Conservation (phyloP, 2,888 invertebrate genomes). For the Drosophila setosimentum region DNA sequence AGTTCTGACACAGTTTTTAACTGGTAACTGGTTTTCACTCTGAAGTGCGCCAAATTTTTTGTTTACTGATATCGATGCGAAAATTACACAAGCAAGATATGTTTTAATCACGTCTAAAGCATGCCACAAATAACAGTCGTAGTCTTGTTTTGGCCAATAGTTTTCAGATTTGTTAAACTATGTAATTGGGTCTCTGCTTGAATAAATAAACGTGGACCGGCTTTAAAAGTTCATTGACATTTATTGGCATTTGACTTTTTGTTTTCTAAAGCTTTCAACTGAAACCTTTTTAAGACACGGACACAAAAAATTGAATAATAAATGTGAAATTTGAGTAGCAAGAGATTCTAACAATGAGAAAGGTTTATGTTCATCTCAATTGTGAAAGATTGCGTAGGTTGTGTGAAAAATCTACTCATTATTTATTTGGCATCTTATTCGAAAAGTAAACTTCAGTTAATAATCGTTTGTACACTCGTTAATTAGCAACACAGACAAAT, state of each 20-base stretch:
- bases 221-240: constrained; percentile 61
- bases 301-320: neutral
- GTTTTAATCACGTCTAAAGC: constrained; percentile 39
- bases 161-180: constrained; percentile 47
- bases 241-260: constrained; percentile 30
- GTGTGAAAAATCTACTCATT: neutral
- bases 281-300: neutral
- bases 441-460: too few species aligned
- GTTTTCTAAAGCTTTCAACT: constrained; percentile 10
- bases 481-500: constrained; percentile 3
- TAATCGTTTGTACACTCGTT: neutral
- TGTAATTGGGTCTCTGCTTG: constrained; percentile 65
- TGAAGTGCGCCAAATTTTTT: constrained; percentile 55
- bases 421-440: neutral
- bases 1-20: constrained; percentile 48
- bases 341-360: neutral
- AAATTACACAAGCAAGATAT: constrained; percentile 51
- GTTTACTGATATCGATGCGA: constrained; percentile 40
- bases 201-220: constrained; percentile 49
- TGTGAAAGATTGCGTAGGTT: neutral
- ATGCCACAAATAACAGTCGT: constrained; percentile 35
- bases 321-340: neutral
- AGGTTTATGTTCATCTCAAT: neutral
- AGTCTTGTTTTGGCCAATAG: constrained; percentile 35
- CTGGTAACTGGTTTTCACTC: constrained; percentile 53